A percentile compares a stretch with the other conserved stretches of the same genome.
Conservation (phyloP, 1,140 invertebrate species). For the Berghia stephanieae region DNA sequence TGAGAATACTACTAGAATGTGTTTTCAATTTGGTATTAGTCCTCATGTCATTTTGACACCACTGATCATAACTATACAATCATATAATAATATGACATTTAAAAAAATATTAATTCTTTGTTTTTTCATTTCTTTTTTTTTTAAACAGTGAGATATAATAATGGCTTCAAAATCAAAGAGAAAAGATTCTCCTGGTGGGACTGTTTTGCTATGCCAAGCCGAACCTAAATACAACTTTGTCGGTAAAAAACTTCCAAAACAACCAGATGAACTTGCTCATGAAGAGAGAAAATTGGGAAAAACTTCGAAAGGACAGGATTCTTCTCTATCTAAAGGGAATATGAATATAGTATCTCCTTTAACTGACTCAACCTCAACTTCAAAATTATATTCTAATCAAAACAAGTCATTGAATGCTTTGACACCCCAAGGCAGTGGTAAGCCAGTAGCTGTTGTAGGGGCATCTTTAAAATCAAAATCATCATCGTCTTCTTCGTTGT, state of each 20-base stretch:
- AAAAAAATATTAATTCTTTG: too few species aligned
- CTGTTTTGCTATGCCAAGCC: constrained; percentile 27
- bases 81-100: too few species aligned
- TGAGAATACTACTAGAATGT: too few species aligned
- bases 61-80: too few species aligned
- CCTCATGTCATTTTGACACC: too few species aligned
- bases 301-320: background rate
- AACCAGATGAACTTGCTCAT: background rate
- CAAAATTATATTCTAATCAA: background rate
- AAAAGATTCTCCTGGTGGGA: background rate
- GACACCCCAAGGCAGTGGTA: background rate
- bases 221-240: constrained; percentile 23
- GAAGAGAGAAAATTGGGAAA: background rate
- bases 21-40: too few species aligned
- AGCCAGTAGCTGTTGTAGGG: background rate
- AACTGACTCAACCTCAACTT: background rate
- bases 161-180: background rate
- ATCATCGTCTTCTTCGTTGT: too few species aligned
- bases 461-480: background rate
- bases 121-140: too few species aligned
- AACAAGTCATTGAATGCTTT: background rate
- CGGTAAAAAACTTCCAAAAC: constrained; percentile 21
- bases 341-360: background rate
- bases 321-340: background rate
- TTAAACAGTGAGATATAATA: too few species aligned